Base-by-base conservation (phyloP, 2,113 vertebrate genomes). In the Dicentrarchus labrax region DNA sequence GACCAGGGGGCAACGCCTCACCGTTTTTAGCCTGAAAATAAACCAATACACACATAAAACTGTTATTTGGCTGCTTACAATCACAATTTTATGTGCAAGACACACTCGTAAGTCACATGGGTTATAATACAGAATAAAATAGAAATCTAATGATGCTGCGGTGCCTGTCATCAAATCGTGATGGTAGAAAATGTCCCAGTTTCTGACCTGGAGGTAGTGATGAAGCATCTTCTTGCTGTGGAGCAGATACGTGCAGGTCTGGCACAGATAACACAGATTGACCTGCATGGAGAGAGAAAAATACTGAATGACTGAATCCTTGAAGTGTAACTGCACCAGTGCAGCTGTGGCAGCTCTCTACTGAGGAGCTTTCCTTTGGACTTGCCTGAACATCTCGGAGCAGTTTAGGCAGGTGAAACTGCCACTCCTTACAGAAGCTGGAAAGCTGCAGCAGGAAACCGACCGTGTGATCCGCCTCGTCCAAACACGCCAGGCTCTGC, bases 171-270 rank as follows among this genome's bases (percentile, higher is more conserved):
- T 41, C 15, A 30, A 16, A 36, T 3, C 1, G 24, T n/a, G 2
- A 38, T 5, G 30, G 21, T 3, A 39, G 1, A 50, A 56, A 16
- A 39, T 6, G 7, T 1, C 5, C 16, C 50, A 0, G 5, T 59
- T 9, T 70, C 79, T 93, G 82, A 99, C 98, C 98, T 99, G 98
- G 45, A 99, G 91, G 91, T 97, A 99, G 95, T 99, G 98, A 90
- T 98, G 97, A 19, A 99, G 97, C 98, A 99, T 98, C 94, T 99
- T 99, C 80, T 97, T 98, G 94, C 98, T 99, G 90, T 99, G 97
- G 43, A 99, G 95, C 61, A 99, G 97, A 67, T 97, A 99, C 0
- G 98, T 99, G 79, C 98, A 99, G 70, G 98, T 97, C 95, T 99
- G 98, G 74, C 98, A 99, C 89, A 99, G 87, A 90, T 99, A 99